Conservation (phyloP, 2,888 invertebrate genomes). For the Melipona bicolor region DNA sequence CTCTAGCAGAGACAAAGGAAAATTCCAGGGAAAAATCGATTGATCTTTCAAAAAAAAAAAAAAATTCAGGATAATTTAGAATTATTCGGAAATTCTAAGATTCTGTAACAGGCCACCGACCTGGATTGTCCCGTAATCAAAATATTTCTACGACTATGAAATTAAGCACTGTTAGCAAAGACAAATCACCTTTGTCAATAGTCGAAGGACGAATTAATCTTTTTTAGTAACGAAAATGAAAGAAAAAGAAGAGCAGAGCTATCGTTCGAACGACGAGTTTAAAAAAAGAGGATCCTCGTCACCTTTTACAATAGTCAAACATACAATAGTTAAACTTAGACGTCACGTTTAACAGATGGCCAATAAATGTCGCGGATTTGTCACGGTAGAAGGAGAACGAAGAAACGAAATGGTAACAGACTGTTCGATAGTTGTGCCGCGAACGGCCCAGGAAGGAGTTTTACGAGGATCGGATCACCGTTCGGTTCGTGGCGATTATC, state of each 20-base stretch:
- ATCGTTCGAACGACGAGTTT: too few relatives aligned
- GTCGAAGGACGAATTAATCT: too few relatives aligned
- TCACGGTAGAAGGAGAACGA: neutral
- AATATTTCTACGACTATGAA: too few relatives aligned
- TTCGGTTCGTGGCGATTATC: conserved; percentile 55
- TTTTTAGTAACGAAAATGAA: too few relatives aligned
- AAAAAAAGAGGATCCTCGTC: too few relatives aligned
- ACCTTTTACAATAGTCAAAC: neutral
- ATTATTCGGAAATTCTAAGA: too few relatives aligned
- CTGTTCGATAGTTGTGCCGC: conserved; percentile 42
- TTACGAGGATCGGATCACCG: conserved; percentile 63
- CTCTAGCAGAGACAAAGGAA: neutral
- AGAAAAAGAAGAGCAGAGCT: too few relatives aligned
- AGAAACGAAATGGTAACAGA: neutral
- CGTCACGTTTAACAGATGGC: neutral
- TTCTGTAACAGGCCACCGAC: too few relatives aligned
- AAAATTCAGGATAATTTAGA: neutral
- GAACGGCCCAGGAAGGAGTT: conserved; percentile 54
- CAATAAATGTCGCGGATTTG: conserved; percentile 8
- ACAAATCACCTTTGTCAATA: too few relatives aligned
- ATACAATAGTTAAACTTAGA: neutral
- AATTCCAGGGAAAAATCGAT: neutral
- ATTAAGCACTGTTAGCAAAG: too few relatives aligned
- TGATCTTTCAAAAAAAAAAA: neutral
- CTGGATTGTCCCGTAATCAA: too few relatives aligned